Conservation (phyloP, 2,888 invertebrate genomes). For the Aspidiotus destructor region DNA sequence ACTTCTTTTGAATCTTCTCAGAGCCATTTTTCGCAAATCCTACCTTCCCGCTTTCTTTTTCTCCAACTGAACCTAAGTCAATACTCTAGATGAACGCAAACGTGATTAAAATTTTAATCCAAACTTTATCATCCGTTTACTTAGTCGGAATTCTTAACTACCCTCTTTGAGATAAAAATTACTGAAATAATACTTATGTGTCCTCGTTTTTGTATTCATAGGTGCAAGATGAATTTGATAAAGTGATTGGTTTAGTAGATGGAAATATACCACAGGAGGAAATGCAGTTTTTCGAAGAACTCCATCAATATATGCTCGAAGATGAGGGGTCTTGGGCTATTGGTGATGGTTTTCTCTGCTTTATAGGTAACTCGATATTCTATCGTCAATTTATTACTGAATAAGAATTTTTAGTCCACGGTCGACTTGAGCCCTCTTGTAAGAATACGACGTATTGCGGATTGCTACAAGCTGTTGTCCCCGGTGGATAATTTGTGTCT, state of each 20-base stretch:
- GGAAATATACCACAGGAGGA: slow-evolving; percentile 66
- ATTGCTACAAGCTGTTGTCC: not conserved
- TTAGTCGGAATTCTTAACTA: not conserved
- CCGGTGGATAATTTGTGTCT: too few relatives aligned
- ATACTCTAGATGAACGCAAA: too few relatives aligned
- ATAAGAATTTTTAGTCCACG: too few relatives aligned
- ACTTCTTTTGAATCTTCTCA: too few relatives aligned
- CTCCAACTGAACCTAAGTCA: not conserved
- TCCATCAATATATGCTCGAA: slow-evolving; percentile 76
- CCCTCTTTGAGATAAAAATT: too few relatives aligned
- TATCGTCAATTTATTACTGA: too few relatives aligned
- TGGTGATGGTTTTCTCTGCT: slow-evolving; percentile 74
- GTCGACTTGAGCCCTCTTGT: not conserved
- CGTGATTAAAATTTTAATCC: too few relatives aligned
- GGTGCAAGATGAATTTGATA: slow-evolving; percentile 64
- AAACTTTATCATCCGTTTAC: not conserved
- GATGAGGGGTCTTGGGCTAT: slow-evolving; percentile 89
- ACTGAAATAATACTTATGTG: not conserved
- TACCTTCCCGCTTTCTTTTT: not conserved
- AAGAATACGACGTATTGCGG: not conserved
- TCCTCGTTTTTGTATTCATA: slow-evolving; percentile 40
- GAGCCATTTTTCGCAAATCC: too few relatives aligned
- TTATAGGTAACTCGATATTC: slow-evolving; percentile 53
- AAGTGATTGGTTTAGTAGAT: slow-evolving; percentile 57
- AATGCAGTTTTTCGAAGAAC: slow-evolving; percentile 64